Evolutionary conservation across 2,797 vertebrate species (phyloP), one percentile per base, ranked within the genome.

Genomic region (Philypnodon macrostomus): DNA sequence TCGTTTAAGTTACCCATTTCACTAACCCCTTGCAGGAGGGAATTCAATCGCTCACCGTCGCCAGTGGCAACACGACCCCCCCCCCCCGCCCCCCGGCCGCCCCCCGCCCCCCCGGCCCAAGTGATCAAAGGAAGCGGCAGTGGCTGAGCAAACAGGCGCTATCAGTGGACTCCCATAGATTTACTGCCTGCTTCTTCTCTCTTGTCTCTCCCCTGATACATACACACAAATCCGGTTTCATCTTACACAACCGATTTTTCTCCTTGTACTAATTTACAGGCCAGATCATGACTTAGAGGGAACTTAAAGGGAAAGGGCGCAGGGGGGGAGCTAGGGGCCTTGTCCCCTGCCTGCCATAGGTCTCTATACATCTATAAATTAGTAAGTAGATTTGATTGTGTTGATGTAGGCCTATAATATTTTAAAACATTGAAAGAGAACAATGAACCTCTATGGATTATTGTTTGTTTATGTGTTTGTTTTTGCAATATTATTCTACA

Each of bases 21-120:
- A 90, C 88, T 90, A 91, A 91, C 90, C 87, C 89, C 90, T 91
- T 91, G 91, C 91, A 91, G 90, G 89, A 91, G 90, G 86, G 88
- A 90, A 91, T 91, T 91, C 91, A 90, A 92, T 91, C 89, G 90
- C 89, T 90, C 89, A 91, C 90, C 89, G 90, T 90, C 87, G 85
- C 87, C 90, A 87, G 88, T 81, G 85, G 88, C 89, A 89, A 87
- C 88, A n/a, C 89, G 87, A 90, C 87, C 90, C 90, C 85, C 84
- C 78, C 88, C 87, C 87, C 87, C 88, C 85, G 65, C 66, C 80
- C 81, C 75, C 88, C 89, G 89, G 87, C 88, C 89, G 87, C 90
- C 87, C 90, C 90, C 85, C 84, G 74, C 78, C 88, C 87, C 87
- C 87, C 88, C 85, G 65, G 66, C 80, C 81, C 75, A 88, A 86